These are phyloP conservation scores for Pseudanteris insignis DNA, from an alignment of 2,888 invertebrate species.

Conservation along the genomic window DNA sequence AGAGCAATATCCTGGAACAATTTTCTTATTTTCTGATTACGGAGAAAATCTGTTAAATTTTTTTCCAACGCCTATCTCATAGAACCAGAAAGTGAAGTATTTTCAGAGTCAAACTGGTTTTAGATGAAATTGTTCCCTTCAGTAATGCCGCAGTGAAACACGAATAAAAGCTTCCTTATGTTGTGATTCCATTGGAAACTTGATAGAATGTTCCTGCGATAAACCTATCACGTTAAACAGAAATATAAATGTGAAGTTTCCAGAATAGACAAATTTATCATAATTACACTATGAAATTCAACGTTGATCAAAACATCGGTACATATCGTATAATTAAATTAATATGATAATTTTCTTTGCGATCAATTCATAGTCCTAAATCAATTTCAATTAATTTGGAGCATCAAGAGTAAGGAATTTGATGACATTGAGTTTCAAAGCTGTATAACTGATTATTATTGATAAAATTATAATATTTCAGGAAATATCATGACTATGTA, in stretches of 20 bases:
- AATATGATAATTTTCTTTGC: no score
- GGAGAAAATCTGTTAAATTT: constrained; percentile 28
- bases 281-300: constrained; percentile 19
- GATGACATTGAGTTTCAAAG: no score
- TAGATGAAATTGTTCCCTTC: constrained; percentile 39
- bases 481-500: no score
- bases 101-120: constrained; percentile 36
- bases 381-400: no score
- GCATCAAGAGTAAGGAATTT: no score
- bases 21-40: constrained; percentile 29
- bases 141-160: constrained; percentile 34
- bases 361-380: no score
- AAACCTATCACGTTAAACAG: constrained; percentile 27
- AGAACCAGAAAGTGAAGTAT: constrained; percentile 31
- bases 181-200: constrained; percentile 30
- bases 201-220: constrained; percentile 36
- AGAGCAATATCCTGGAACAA: no score
- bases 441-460: no score
- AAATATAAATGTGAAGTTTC: constrained; percentile 16
- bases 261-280: constrained; percentile 6
- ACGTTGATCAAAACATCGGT: no score
- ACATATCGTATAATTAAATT: no score
- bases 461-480: no score
- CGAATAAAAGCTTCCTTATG: constrained; percentile 40
- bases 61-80: constrained; percentile 26